These are phyloP conservation scores for Macrotrachela quadricornifera DNA, from an alignment of 1,140 invertebrate genomes.

Conservation along the genomic window DNA sequence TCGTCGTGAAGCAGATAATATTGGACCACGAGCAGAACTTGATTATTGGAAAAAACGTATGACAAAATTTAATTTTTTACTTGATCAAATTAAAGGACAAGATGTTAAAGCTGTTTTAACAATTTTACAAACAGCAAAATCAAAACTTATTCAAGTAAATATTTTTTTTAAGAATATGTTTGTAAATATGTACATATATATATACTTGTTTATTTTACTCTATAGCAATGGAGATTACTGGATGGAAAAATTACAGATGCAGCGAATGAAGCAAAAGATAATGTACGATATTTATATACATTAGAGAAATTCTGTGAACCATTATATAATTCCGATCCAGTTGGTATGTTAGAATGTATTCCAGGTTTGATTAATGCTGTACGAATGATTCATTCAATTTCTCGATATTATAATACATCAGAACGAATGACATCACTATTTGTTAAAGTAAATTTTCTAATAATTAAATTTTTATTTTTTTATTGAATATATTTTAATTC, in stretches of 20 bases:
- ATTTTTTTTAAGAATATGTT: constrained; percentile 35
- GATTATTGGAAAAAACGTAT: constrained; percentile 86
- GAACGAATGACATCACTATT: constrained; percentile 77
- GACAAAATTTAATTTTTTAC: constrained; percentile 68
- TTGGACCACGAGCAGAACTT: constrained; percentile 77
- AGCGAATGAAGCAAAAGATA: constrained; percentile 59
- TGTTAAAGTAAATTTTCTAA: constrained; percentile 48
- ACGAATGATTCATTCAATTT: constrained; percentile 69
- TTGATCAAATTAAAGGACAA: constrained; percentile 55
- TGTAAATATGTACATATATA: not conserved
- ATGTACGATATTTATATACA: constrained; percentile 78
- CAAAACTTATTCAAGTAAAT: constrained; percentile 49
- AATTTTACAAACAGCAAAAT: constrained; percentile 49
- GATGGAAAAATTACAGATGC: constrained; percentile 1
- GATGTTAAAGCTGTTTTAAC: constrained; percentile 46
- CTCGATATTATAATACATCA: constrained; percentile 79
- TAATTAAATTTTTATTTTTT: too few relatives aligned
- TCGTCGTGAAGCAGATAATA: constrained; percentile 65
- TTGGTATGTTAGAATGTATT: constrained; percentile 33
- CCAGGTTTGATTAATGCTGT: constrained; percentile 47
- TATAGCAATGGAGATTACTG: constrained; percentile 1
- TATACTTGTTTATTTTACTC: not conserved
- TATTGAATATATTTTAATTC: not conserved
- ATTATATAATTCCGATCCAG: constrained; percentile 69
- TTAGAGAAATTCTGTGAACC: constrained; percentile 83